phyloP scores from a whole-genome alignment of 2,888 invertebrate genomes.

The Ecdyonurus torrentis region DNA sequence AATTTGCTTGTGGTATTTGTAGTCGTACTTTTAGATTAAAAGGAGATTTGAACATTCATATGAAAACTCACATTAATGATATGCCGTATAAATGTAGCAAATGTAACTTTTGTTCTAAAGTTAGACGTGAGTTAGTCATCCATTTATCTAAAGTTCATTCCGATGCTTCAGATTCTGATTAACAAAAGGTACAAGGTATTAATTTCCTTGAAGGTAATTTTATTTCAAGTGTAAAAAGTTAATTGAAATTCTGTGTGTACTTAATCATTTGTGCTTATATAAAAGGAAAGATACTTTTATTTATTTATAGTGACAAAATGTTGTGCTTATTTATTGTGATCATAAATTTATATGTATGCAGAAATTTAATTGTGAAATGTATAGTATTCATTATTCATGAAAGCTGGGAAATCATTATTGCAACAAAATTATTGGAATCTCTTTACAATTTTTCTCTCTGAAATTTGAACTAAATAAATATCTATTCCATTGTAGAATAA shows the following conservation, averaged over 20 bases:
- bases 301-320: not conserved
- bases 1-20: not conserved
- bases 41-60: not conserved
- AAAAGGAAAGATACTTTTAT: too few relatives aligned
- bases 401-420: too few relatives aligned
- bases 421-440: too few relatives aligned
- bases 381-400: not conserved
- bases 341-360: not conserved
- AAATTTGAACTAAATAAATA: too few relatives aligned
- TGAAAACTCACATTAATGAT: not conserved
- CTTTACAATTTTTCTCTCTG: too few relatives aligned
- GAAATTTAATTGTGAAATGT: not conserved
- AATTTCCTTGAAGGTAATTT: too few relatives aligned
- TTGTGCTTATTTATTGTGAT: not conserved
- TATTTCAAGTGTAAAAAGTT: not conserved
- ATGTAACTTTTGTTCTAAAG: not conserved
- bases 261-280: too few relatives aligned
- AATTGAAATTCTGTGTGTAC: too few relatives aligned
- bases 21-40: not conserved
- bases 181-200: too few relatives aligned
- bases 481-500: too few relatives aligned
- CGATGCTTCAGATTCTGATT: not conserved
- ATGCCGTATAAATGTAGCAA: not conserved
- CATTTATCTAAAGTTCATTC: not conserved
- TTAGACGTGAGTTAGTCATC: not conserved